phyloP scores from a whole-genome alignment of 2,888 invertebrate genomes.

The Rhamnusium bicolor region DNA sequence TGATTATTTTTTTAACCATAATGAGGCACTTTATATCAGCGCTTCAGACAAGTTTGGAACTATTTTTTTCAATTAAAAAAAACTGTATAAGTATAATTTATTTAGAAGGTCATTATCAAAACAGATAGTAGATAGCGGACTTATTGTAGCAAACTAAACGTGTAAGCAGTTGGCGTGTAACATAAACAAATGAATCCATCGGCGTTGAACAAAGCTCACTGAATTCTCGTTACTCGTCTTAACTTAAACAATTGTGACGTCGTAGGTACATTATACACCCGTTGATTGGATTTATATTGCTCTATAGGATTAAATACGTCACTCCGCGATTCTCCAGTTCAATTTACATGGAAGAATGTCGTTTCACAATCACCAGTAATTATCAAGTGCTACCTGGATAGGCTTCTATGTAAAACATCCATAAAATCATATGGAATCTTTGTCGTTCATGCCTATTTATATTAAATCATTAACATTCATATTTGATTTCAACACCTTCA shows the following conservation, averaged over 20 bases:
- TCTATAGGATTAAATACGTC: conserved; percentile 58
- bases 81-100: neutral
- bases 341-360: conserved; percentile 62
- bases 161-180: conserved; percentile 14
- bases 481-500: no score
- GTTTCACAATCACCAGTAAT: conserved; percentile 59
- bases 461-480: no score
- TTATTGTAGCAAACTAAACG: conserved; percentile 2
- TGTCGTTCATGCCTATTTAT: no score
- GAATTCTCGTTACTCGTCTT: conserved; percentile 56
- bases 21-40: neutral
- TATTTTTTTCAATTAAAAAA: neutral
- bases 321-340: conserved; percentile 51
- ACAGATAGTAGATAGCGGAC: neutral
- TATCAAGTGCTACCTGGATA: conserved; percentile 46
- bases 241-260: conserved; percentile 58
- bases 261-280: conserved; percentile 55
- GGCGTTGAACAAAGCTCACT: conserved; percentile 55
- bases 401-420: neutral
- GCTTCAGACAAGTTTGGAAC: neutral
- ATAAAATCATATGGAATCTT: no score
- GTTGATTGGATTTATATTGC: conserved; percentile 62
- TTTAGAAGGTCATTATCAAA: neutral
- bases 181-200: conserved; percentile 59
- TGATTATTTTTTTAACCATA: neutral